A percentile compares a stretch with the other conserved stretches of the same genome.
Evolutionary conservation across 2,797 vertebrate genomes (phyloP).

Genomic region (Pipistrellus pipistrellus): DNA sequence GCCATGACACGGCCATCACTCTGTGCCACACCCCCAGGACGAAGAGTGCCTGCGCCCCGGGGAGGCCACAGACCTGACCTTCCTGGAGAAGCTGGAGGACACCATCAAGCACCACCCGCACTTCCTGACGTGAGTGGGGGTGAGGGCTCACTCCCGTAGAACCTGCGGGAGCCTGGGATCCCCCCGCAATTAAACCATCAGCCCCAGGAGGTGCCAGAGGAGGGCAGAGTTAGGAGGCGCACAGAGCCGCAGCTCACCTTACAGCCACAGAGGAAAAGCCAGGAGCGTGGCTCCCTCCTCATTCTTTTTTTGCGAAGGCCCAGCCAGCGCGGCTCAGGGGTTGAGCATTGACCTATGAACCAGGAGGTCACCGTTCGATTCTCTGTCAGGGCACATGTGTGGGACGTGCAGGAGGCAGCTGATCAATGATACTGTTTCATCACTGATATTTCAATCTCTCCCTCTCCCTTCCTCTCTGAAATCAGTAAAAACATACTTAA

Average conservation of each 20-base stretch:
- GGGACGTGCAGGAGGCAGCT: too few relatives aligned
- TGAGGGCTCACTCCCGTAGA: background rate
- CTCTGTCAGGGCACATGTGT: too few relatives aligned
- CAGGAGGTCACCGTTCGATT: too few relatives aligned
- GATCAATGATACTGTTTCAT: too few relatives aligned
- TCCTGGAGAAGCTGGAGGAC: conserved; percentile 97
- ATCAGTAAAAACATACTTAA: too few relatives aligned
- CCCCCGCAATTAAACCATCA: background rate
- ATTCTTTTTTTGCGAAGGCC: background rate
- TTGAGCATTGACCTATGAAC: too few relatives aligned
- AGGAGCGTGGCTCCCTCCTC: background rate
- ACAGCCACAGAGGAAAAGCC: background rate
- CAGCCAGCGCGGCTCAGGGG: too few relatives aligned
- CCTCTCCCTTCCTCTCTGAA: too few relatives aligned
- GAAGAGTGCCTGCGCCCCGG: conserved; percentile 98
- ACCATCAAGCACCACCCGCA: conserved; percentile 96
- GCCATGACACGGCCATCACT: background rate
- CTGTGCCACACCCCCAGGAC: conserved; percentile 89
- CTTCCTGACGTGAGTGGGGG: conserved; percentile 97
- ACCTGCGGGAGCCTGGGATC: background rate
- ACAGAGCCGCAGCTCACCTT: background rate
- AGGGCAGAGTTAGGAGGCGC: background rate
- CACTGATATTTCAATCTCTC: too few relatives aligned
- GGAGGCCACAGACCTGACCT: conserved; percentile 96
- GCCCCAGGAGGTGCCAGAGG: background rate